phyloP scores from a whole-genome alignment of 2,888 invertebrate species.

The Lasius fuliginosus region DNA sequence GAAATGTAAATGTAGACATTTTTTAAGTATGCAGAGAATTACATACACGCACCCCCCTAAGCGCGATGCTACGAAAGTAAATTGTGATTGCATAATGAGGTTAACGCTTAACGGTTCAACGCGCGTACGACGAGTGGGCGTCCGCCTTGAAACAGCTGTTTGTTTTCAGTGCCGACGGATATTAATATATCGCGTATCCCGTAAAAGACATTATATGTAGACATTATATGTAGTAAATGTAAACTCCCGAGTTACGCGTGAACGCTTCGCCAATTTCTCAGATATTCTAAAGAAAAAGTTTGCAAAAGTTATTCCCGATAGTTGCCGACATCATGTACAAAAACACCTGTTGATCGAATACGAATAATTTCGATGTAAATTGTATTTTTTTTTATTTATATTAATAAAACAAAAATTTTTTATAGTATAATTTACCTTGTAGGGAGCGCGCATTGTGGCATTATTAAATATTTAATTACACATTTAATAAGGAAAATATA shows the following conservation, averaged over 20 bases:
- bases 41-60: background rate
- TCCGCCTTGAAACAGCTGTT: slow-evolving; percentile 82
- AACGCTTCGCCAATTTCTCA: slow-evolving; percentile 13
- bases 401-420: background rate
- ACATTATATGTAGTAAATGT: too few relatives aligned
- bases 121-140: slow-evolving; percentile 69
- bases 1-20: background rate
- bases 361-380: slow-evolving; percentile 10
- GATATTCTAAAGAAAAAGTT: background rate
- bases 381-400: background rate
- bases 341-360: slow-evolving; percentile 43
- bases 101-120: slow-evolving; percentile 3
- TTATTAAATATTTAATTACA: too few relatives aligned
- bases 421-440: background rate
- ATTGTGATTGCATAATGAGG: slow-evolving; percentile 2
- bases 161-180: slow-evolving; percentile 80
- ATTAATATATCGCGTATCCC: slow-evolving; percentile 72
- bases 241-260: background rate
- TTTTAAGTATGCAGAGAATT: background rate
- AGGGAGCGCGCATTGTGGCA: background rate
- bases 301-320: background rate
- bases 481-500: background rate
- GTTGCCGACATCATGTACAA: background rate
- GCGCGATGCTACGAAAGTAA: background rate
- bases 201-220: slow-evolving; percentile 28